Conservation (phyloP, 1,140 invertebrate species). For the Drosophila parvula region DNA sequence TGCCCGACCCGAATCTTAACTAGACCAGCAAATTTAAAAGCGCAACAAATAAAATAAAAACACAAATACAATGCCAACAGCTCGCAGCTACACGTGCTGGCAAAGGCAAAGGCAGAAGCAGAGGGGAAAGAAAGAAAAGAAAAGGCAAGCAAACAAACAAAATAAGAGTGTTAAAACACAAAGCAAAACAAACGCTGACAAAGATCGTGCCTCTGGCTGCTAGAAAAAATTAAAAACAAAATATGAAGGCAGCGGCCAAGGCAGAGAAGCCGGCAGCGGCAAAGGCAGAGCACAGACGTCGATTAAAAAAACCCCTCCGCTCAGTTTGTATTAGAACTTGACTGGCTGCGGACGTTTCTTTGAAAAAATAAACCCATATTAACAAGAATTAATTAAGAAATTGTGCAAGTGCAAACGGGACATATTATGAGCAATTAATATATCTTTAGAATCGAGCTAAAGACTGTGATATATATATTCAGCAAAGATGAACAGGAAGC, state of each 20-base stretch:
- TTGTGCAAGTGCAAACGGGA: background rate
- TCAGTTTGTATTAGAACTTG: conserved; percentile 44
- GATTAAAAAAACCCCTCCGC: conserved; percentile 2
- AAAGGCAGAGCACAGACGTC: background rate
- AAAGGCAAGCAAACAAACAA: conserved; percentile 22
- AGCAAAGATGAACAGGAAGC: conserved; percentile 52
- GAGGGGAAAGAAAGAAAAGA: background rate
- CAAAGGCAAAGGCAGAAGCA: conserved; percentile 2
- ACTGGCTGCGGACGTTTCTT: conserved; percentile 41
- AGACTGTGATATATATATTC: conserved; percentile 27
- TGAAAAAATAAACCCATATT: conserved; percentile 1
- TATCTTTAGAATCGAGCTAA: background rate
- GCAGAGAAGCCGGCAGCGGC: background rate
- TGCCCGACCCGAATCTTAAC: background rate
- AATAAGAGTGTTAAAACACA: conserved; percentile 17
- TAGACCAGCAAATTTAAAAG: background rate
- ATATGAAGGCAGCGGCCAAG: background rate
- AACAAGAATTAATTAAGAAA: background rate
- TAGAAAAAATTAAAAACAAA: conserved; percentile 8
- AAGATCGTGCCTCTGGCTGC: conserved; percentile 4
- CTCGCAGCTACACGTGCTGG: conserved; percentile 34
- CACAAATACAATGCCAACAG: background rate
- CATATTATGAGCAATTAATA: conserved; percentile 22
- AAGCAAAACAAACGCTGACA: conserved; percentile 37
- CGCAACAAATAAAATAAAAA: conserved; percentile 9